Percentiles rank a stretch among this genome's conserved stretches.
Conservation (phyloP, 2,113 vertebrate genomes). For the Oxygymnocypris stewartii region DNA sequence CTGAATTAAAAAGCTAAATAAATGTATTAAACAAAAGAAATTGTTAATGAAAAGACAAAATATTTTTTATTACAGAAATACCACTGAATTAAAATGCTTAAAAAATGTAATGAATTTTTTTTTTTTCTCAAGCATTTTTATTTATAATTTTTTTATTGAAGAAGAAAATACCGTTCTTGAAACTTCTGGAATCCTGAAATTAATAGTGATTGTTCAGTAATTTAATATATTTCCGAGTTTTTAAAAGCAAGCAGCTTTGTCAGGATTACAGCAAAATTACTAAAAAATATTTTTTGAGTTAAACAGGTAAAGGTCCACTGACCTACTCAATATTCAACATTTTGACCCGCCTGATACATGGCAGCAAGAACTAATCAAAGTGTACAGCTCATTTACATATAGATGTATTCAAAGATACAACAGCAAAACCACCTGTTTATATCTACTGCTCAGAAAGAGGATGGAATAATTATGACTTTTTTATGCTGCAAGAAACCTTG, state of each 20-base stretch:
- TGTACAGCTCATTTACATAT: no score
- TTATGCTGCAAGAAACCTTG: not conserved
- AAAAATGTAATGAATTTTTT: not conserved
- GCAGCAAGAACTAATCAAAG: no score
- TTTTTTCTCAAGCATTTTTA: no score
- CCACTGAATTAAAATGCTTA: not conserved
- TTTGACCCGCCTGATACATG: no score
- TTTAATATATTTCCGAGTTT: no score
- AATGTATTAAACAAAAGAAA: not conserved
- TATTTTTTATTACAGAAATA: not conserved
- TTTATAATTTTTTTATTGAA: no score
- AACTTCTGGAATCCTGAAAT: no score
- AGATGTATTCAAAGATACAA: not conserved
- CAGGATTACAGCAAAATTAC: no score
- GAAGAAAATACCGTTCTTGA: not conserved
- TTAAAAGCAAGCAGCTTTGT: no score
- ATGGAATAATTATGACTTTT: not conserved
- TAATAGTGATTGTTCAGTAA: not conserved
- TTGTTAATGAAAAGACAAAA: not conserved
- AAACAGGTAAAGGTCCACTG: no score
- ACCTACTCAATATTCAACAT: no score
- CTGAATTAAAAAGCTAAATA: not conserved
- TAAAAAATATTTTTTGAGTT: no score
- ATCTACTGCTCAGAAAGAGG: not conserved
- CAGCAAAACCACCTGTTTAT: not conserved